Evolutionary conservation across 2,888 invertebrate genomes (phyloP), one percentile per base, ranked within the genome.

Genomic region (Conchocele bisecta): DNA sequence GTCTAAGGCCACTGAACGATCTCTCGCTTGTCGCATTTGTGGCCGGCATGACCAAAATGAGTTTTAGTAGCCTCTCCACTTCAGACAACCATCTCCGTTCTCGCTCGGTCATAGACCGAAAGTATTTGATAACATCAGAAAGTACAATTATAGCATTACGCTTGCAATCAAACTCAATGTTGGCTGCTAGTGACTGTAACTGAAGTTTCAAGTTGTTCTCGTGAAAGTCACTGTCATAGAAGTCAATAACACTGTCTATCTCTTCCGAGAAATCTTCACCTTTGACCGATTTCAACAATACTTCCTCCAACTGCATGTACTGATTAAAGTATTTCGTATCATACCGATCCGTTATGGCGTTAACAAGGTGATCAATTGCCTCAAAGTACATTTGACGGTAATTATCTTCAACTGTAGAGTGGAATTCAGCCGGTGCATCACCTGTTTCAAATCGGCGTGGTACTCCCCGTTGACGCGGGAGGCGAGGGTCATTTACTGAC

Each of bases 31-130:
- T 57, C 0, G 61, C 61, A 29, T 46, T 46, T 20, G 46, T 46
- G 11, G 17, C 46, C 11, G 71, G 75, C 57, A 72, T 57, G 1
- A 75, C 59, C 5, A 68, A 39, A 7, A 68, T 37, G 15, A 68
- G 48, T 29, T 60, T 44, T 6, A 72, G 17, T 9, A 75, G 28
- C 35, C 48, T 64, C 31, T 57, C 50, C 13, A 60, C 44, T 33
- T 75, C 60, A 1, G 48, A 33, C 9, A 68, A 42, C 3, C 50
- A 17, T 2, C 1, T 2, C 6, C 50, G 22, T 17, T 29, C 20
- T 3, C 17, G 33, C n/a, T 41, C 35, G 5, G 24, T 33, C 61
- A 61, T 37, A 5, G 6, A 3, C 11, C 28, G 41, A n/a, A 61
- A 17, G 4, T 20, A 35, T n/a, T 33, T n/a, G 15, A 41, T 7